A percentile compares a stretch with the other conserved stretches of the same genome.
Evolutionary conservation across 1,140 invertebrate species (phyloP).

Genomic region (Paracyclopina nana): DNA sequence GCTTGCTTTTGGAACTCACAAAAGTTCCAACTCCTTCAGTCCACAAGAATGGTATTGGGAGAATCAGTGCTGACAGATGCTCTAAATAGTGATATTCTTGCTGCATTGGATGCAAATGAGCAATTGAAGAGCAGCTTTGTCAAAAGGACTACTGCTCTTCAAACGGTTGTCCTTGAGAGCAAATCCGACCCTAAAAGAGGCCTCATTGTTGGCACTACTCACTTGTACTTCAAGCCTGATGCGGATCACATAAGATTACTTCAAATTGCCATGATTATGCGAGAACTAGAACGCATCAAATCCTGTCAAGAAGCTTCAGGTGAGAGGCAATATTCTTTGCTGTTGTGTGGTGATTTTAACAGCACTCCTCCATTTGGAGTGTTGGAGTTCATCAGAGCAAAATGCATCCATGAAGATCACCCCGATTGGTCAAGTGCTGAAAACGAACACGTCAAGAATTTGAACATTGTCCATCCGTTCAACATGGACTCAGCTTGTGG

Average conservation of each 20-base stretch:
- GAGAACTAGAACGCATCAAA: slow-evolving; percentile 23
- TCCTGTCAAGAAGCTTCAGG: background rate
- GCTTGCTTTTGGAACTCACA: slow-evolving; percentile 44
- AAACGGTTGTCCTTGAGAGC: background rate
- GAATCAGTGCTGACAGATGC: background rate
- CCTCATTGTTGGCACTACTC: slow-evolving; percentile 61
- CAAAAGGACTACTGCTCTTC: slow-evolving; percentile 1
- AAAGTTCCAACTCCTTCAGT: slow-evolving; percentile 24
- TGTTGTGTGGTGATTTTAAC: slow-evolving; percentile 31
- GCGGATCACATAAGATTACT: slow-evolving; percentile 66
- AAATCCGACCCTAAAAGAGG: slow-evolving; percentile 26
- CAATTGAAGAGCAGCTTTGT: background rate
- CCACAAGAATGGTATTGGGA: background rate
- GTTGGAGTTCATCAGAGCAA: slow-evolving; percentile 20
- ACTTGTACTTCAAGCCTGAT: slow-evolving; percentile 75
- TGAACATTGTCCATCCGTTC: slow-evolving; percentile 16
- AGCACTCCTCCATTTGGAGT: slow-evolving; percentile 23
- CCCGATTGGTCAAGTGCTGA: slow-evolving; percentile 22
- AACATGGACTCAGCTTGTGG: slow-evolving; percentile 29
- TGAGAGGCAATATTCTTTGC: slow-evolving; percentile 15
- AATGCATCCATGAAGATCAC: slow-evolving; percentile 22
- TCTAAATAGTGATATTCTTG: background rate
- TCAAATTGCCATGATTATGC: slow-evolving; percentile 27
- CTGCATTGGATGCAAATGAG: background rate
- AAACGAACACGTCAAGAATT: slow-evolving; percentile 4